Evolutionary conservation across 2,888 invertebrate species (phyloP), one percentile per base, ranked within the genome.

Genomic region (Empis stercorea): DNA sequence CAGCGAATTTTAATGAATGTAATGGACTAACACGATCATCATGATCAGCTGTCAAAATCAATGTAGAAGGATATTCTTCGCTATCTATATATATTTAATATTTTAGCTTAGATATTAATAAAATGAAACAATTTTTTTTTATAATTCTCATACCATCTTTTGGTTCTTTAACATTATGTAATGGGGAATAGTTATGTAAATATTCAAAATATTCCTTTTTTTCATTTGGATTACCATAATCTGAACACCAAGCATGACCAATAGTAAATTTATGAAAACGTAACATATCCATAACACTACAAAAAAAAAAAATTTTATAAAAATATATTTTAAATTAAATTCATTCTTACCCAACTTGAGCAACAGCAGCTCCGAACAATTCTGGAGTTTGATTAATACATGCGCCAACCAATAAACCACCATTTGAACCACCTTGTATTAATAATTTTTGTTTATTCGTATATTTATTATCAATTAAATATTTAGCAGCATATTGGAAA

Each of bases 201-300:
- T 86, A 87, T 10, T 84, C 74, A 65, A 96, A 97, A 60, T 96
- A 86, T 27, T 87, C 81, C 57, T 79, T 74, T 57, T 79, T 74
- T 57, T 87, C 80, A 57, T 92, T 91, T 0, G 95, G 83, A 68
- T 83, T 84, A 38, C 97, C 97, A 72, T 87, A 99, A 72, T 99
- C 97, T 0, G 94, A 88, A 49, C 70, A 84, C 97, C 97, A 99
- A 40, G 93, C 89, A 70, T 88, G 87, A 0, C 96, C 99, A 62
- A 97, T 93, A 7, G 97, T 99, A 70, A 97, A 95, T 72, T 94
- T 94, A 70, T 97, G 95, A 73, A 88, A 99, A 47, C 95, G 80
- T 51, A 97, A 73, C 95, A 97, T 93, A 71, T 99, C 99, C 72
- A 96, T 74, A 2, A 99, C 96, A 13, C 94, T 94, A 70, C 45